Evolutionary conservation across 2,113 vertebrate genomes (phyloP).

Genomic region (Caloenas nicobarica): DNA sequence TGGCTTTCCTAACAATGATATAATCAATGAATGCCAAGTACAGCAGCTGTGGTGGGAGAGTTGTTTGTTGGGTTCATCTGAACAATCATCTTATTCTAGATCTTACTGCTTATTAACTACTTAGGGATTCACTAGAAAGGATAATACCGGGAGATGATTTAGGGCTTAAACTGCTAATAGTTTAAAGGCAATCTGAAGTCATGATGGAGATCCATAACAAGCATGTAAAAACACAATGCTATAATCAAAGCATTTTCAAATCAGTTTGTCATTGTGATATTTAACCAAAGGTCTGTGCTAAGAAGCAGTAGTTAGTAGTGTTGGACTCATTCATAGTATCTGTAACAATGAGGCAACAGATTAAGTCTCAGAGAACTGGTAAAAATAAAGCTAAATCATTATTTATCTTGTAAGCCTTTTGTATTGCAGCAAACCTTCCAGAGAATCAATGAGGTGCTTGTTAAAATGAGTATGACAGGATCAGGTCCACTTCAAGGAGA

Average conservation of each 20-base stretch:
- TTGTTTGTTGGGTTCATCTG: neutral
- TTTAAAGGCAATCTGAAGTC: slow-evolving; percentile 4
- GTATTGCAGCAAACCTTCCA: neutral
- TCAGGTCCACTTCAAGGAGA: neutral
- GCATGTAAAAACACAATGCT: neutral
- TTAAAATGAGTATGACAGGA: neutral
- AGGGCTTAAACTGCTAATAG: slow-evolving; percentile 1
- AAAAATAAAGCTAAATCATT: neutral
- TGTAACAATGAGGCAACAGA: neutral
- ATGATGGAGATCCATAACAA: neutral
- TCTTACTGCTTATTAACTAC: slow-evolving; percentile 29
- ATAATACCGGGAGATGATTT: slow-evolving; percentile 35
- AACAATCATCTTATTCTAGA: slow-evolving; percentile 26
- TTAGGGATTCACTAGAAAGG: slow-evolving; percentile 32
- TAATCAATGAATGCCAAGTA: neutral
- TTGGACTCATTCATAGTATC: neutral
- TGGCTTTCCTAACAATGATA: neutral
- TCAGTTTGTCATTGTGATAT: neutral
- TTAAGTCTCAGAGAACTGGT: neutral
- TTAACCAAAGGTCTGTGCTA: neutral
- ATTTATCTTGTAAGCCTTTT: neutral
- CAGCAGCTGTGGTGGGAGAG: neutral
- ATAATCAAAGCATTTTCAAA: slow-evolving; percentile 1
- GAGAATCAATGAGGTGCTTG: neutral
- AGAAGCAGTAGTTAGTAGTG: neutral